Evolutionary conservation across 2,797 vertebrate species (phyloP).

Genomic region (Ciconia nigra): DNA sequence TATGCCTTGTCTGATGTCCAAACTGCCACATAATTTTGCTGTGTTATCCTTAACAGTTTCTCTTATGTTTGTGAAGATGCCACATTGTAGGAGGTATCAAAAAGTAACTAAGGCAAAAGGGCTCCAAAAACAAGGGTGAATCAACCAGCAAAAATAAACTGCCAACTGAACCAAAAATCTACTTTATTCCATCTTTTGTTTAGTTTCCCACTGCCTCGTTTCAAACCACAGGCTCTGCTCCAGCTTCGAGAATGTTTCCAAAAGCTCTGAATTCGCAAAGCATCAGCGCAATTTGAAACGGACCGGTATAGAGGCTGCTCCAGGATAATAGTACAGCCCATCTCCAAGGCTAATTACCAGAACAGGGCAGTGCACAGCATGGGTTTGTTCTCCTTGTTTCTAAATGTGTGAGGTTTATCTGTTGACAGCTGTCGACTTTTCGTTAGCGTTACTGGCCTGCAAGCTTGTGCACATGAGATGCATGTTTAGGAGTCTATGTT

Average conservation of each 20-base stretch:
- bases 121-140: background rate
- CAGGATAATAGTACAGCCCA: background rate
- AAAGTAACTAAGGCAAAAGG: background rate
- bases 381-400: background rate
- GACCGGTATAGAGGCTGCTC: background rate
- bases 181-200: background rate
- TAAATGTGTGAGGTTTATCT: background rate
- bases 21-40: background rate
- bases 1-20: background rate
- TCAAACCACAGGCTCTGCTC: background rate
- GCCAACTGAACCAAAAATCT: background rate
- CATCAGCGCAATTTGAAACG: rapidly evolving
- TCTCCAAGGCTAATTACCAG: background rate
- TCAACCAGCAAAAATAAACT: background rate
- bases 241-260: background rate
- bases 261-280: background rate
- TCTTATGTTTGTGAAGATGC: background rate
- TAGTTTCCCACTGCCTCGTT: background rate
- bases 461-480: background rate
- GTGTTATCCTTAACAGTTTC: background rate
- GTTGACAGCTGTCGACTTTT: background rate
- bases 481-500: background rate
- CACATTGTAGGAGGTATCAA: background rate
- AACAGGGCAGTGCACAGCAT: background rate
- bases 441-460: background rate